phyloP scores from a whole-genome alignment of 2,888 invertebrate species.

The Drosophila nr. perissopoda region DNA sequence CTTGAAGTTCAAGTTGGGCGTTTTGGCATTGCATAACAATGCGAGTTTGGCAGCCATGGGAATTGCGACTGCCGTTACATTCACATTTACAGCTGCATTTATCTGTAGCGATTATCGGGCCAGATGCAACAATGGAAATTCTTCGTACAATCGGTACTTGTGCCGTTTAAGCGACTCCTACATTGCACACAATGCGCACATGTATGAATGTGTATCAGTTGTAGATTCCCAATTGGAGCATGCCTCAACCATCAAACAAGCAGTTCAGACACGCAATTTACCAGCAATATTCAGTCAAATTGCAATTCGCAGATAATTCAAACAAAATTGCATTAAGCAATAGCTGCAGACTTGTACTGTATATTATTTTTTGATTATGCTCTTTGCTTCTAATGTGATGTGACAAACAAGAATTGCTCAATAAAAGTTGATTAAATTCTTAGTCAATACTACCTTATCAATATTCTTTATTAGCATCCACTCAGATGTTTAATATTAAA shows the following conservation, averaged over 20 bases:
- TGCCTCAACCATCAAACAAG: background rate
- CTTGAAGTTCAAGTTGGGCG: constrained; percentile 8
- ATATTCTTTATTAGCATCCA: background rate
- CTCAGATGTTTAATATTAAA: background rate
- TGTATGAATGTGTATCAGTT: background rate
- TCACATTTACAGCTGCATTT: background rate
- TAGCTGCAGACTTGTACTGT: background rate
- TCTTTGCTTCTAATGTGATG: background rate
- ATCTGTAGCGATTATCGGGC: background rate
- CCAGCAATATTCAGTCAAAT: background rate
- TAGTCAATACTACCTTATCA: background rate
- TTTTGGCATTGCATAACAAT: background rate
- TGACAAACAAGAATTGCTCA: background rate
- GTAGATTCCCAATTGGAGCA: background rate
- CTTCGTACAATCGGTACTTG: background rate
- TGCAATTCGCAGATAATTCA: background rate
- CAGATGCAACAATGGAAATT: background rate
- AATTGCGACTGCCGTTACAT: constrained; percentile 5
- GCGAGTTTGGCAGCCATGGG: background rate
- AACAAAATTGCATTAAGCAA: background rate
- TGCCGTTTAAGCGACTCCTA: background rate
- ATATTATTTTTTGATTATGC: background rate
- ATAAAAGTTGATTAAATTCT: background rate
- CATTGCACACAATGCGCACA: background rate
- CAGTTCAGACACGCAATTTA: background rate